These are phyloP conservation scores for Holcopasites calliopsidis DNA, from an alignment of 1,140 invertebrate genomes.

Conservation along the genomic window DNA sequence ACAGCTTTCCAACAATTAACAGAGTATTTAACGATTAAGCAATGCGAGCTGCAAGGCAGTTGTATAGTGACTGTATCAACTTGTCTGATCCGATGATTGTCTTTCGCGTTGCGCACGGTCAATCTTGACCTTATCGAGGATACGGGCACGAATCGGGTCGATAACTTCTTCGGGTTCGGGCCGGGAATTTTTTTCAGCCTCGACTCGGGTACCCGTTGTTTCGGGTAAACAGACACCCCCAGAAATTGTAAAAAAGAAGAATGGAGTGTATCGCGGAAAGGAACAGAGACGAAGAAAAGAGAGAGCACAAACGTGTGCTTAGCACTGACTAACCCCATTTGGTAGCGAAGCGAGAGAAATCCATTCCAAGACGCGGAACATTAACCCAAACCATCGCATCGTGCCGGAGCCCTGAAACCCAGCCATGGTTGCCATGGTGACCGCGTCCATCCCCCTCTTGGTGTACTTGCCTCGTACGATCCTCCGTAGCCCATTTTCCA, in stretches of 20 bases:
- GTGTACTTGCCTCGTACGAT: constrained; percentile 50
- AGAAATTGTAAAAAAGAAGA: neutral
- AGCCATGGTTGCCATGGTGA: constrained; percentile 71
- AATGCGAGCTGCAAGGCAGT: neutral
- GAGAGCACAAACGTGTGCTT: constrained; percentile 55
- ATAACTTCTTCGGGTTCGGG: no score
- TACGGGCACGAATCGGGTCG: no score
- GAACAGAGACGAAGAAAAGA: constrained; percentile 19
- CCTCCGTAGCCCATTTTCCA: constrained; percentile 50
- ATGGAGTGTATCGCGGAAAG: neutral
- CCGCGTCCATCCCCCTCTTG: constrained; percentile 68
- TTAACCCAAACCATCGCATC: constrained; percentile 71
- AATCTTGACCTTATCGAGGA: no score
- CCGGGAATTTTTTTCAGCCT: no score
- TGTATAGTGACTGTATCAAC: no score
- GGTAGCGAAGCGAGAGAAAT: constrained; percentile 71
- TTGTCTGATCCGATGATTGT: no score
- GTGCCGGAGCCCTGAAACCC: constrained; percentile 66
- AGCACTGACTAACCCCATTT: constrained; percentile 70
- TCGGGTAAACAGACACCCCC: no score
- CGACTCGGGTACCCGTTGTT: no score
- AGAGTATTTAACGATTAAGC: neutral
- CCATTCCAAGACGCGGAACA: constrained; percentile 71
- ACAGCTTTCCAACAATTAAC: neutral
- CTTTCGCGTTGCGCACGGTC: no score